These are phyloP conservation scores for Suricata suricatta DNA, from an alignment of 2,113 vertebrate species.

Conservation along the genomic window DNA sequence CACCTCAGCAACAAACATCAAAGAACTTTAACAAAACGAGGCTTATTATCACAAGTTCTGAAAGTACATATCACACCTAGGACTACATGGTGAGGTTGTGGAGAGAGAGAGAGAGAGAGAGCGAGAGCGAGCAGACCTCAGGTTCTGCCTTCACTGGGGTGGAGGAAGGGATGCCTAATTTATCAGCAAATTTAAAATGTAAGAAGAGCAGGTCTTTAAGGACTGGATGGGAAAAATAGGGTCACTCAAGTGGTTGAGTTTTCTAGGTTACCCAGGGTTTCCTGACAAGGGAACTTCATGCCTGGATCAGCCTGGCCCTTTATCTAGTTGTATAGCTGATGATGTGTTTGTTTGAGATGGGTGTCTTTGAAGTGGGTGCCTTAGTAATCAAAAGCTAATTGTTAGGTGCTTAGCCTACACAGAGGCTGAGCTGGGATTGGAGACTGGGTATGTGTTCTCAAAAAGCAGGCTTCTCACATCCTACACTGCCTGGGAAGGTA, in stretches of 20 bases:
- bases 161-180: background rate
- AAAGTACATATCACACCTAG: rapidly evolving
- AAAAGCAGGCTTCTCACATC: background rate
- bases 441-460: background rate
- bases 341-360: background rate
- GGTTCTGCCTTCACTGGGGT: background rate
- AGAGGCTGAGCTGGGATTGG: background rate
- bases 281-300: background rate
- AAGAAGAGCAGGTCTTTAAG: background rate
- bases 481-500: background rate
- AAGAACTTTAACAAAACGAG: background rate
- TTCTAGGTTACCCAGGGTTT: background rate
- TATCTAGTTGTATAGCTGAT: background rate
- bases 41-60: background rate
- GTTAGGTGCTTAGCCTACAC: background rate
- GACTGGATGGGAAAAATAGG: background rate
- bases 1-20: background rate
- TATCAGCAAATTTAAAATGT: background rate
- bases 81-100: background rate
- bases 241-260: background rate
- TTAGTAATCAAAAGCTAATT: background rate
- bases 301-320: background rate
- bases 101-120: background rate
- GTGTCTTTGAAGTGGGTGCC: background rate
- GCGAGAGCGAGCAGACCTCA: background rate